Base-by-base conservation (phyloP, 2,113 vertebrate species). In the Apus apus region DNA sequence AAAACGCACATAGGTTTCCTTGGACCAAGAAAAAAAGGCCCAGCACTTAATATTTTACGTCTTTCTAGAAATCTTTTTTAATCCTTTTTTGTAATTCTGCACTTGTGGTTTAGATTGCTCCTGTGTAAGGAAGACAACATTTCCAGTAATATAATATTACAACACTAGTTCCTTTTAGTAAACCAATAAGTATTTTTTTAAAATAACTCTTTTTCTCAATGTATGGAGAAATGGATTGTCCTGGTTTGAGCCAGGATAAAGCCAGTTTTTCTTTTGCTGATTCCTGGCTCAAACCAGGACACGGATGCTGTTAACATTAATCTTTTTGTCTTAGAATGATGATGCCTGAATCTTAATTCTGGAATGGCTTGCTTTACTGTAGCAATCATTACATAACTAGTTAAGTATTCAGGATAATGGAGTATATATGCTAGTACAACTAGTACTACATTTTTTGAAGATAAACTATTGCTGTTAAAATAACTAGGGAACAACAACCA, bases 81-180 rank as follows among this genome's bases (percentile, higher is more conserved):
- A 20, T 45, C 51, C 14, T 27, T 74, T 68, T 88, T 68, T 38
- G 8, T 8, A 38, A 38, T 38, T 82, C 48, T 82, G 15, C 10
- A 19, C 2, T 0, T 25, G 6, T 43, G 15, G 13, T 67, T 85
- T 73, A 81, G 32, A 43, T 7, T 11, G 46, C 5, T 50, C 10
- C 25, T 57, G 9, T 40, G 21, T 11, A 93, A 91, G 18, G 11
- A 71, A 79, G 20, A 34, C 15, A 96, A 50, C 86, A 92, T 92
- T 97, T 96, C 90, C 82, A 93, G 71, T 82, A 93, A 89, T 85
- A 94, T 60, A 96, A 13, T 95, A 77, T 92, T 95, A 90, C 54
- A 95, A 91, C 96, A 58, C 70, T 95, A 77, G 78, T 87, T 97
- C 73, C 67, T 92, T 97, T 89, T 95, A 92, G 67, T 68, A 93